These are phyloP conservation scores for Aquatica leii DNA, from an alignment of 2,888 invertebrate species.

Conservation along the genomic window DNA sequence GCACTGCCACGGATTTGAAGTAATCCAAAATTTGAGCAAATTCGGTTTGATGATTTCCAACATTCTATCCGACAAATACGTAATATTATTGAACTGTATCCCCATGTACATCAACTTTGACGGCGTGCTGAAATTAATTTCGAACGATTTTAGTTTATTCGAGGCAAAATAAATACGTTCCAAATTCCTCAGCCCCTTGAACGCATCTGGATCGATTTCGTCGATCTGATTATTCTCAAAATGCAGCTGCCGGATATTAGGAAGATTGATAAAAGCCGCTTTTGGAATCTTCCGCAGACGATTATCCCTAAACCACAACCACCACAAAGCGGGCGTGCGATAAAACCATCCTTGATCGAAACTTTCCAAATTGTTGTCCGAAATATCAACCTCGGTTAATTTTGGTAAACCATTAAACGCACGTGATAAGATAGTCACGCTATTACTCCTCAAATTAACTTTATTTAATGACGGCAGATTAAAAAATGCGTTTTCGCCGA, in stretches of 20 bases:
- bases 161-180: slow-evolving; percentile 6
- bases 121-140: slow-evolving; percentile 1
- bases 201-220: not conserved
- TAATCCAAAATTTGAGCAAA: slow-evolving; percentile 13
- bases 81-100: slow-evolving; percentile 10
- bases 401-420: slow-evolving; percentile 3
- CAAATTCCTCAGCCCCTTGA: slow-evolving; percentile 8
- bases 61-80: slow-evolving; percentile 1
- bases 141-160: slow-evolving; percentile 2
- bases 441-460: slow-evolving; percentile 7
- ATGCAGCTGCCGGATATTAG: not conserved
- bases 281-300: slow-evolving; percentile 3
- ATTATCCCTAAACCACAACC: slow-evolving; percentile 13
- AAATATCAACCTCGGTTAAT: not conserved
- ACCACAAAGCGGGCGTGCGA: not conserved
- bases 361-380: slow-evolving; percentile 5
- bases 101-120: slow-evolving; percentile 12
- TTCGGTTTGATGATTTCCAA: not conserved
- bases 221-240: slow-evolving; percentile 9
- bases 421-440: not conserved
- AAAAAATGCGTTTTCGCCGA: slow-evolving; percentile 8
- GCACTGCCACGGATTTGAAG: slow-evolving; percentile 11
- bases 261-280: slow-evolving; percentile 2
- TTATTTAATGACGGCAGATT: slow-evolving; percentile 3
- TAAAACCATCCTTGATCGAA: slow-evolving; percentile 8